Evolutionary conservation across 2,113 vertebrate species (phyloP).

Genomic region (Peromyscus californicus): DNA sequence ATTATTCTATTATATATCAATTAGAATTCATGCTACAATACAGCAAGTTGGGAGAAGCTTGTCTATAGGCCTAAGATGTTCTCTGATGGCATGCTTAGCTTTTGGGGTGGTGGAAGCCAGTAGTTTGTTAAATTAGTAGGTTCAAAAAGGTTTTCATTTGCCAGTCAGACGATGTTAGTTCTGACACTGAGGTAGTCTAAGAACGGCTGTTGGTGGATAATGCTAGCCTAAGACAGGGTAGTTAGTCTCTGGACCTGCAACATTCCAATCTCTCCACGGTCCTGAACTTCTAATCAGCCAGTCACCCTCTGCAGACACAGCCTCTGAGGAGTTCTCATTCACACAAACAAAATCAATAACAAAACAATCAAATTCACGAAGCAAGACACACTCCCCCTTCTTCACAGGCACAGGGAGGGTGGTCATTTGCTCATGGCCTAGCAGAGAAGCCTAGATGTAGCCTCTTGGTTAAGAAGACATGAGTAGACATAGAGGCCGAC

Average conservation of each 20-base stretch:
- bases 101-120: not conserved
- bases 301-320: not conserved
- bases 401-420: not conserved
- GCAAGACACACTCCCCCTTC: too few species aligned
- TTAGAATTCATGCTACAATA: too few species aligned
- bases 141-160: not conserved
- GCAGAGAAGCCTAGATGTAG: fast-evolving
- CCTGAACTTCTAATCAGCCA: not conserved
- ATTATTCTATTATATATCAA: too few species aligned
- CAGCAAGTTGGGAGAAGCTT: not conserved
- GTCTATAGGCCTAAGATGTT: not conserved
- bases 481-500: fast-evolving
- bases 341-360: not conserved
- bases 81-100: too few species aligned
- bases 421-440: not conserved
- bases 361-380: not conserved
- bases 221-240: not conserved
- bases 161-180: not conserved
- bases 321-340: not conserved
- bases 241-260: not conserved
- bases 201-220: not conserved
- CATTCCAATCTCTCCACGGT: not conserved
- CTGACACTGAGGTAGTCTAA: not conserved
- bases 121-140: not conserved
- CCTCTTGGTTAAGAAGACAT: not conserved